These are phyloP conservation scores for Blomia tropicalis DNA, from an alignment of 2,888 invertebrate genomes.

Conservation along the genomic window DNA sequence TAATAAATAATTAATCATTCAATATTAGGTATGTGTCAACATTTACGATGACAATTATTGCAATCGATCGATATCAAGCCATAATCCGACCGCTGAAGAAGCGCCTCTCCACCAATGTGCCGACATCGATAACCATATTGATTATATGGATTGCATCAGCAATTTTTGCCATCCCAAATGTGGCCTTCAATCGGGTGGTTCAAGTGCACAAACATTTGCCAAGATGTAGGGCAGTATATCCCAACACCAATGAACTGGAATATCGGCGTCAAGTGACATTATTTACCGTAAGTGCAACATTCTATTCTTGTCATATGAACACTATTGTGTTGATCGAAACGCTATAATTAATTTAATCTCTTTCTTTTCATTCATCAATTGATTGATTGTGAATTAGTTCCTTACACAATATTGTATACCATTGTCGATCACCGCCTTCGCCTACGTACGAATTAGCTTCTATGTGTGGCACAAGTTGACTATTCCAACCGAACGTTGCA, in stretches of 20 bases:
- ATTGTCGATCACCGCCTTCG: slow-evolving; percentile 35
- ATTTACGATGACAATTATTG: slow-evolving; percentile 22
- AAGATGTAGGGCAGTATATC: slow-evolving; percentile 25
- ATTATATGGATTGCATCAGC: slow-evolving; percentile 26
- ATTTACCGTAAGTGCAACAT: too few species aligned
- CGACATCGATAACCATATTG: slow-evolving; percentile 3
- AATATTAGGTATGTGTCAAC: slow-evolving; percentile 23
- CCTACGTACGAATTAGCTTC: slow-evolving; percentile 36
- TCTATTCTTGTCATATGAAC: too few species aligned
- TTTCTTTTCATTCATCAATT: too few species aligned
- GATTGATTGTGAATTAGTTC: too few species aligned
- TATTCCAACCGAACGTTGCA: slow-evolving; percentile 25
- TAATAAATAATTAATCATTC: too few species aligned
- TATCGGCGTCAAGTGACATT: slow-evolving; percentile 20
- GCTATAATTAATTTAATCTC: too few species aligned
- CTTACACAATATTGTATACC: slow-evolving; percentile 38
- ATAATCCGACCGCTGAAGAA: slow-evolving; percentile 18
- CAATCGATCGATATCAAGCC: slow-evolving; percentile 22
- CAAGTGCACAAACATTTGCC: slow-evolving; percentile 7
- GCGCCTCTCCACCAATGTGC: slow-evolving; percentile 17
- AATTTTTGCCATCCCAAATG: slow-evolving; percentile 25
- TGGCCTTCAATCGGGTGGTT: slow-evolving; percentile 22
- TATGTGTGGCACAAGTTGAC: slow-evolving; percentile 36
- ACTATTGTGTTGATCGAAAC: too few species aligned
- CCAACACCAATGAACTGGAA: not conserved